A percentile compares a stretch with the other conserved stretches of the same genome.
These are phyloP conservation scores for Wiebesia pumilae DNA, from an alignment of 1,140 invertebrate species.

Conservation along the genomic window DNA sequence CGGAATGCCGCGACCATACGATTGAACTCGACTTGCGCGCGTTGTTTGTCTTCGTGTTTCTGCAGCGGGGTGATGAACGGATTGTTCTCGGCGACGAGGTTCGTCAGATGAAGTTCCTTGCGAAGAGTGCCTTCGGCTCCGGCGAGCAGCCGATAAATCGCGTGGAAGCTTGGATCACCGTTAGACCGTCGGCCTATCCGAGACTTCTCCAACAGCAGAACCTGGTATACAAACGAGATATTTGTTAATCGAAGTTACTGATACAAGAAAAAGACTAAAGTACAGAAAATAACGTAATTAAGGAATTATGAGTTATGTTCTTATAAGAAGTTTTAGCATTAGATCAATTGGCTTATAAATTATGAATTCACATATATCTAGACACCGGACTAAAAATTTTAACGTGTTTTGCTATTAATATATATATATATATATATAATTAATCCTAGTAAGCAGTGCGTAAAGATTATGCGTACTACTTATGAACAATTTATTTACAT, in stretches of 20 bases:
- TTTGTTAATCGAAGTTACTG: background rate
- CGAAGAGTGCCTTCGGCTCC: conserved; percentile 85
- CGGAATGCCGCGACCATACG: conserved; percentile 86
- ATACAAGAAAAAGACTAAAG: too few species aligned
- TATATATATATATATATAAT: too few species aligned
- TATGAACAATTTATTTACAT: too few species aligned
- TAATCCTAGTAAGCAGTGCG: too few species aligned
- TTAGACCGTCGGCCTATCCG: conserved; percentile 81
- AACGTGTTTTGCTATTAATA: too few species aligned
- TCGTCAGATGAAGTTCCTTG: conserved; percentile 89
- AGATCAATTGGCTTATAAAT: too few species aligned
- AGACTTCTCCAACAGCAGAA: conserved; percentile 84
- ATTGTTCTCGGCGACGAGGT: conserved; percentile 82
- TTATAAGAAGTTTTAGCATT: too few species aligned
- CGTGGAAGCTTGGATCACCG: conserved; percentile 87
- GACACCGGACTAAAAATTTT: too few species aligned
- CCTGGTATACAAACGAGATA: conserved; percentile 69
- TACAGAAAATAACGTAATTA: too few species aligned
- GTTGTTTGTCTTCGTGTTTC: conserved; percentile 86
- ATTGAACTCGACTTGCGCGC: conserved; percentile 85
- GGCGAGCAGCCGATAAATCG: conserved; percentile 88
- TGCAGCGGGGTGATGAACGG: conserved; percentile 86
- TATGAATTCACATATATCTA: too few species aligned
- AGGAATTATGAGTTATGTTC: too few species aligned
- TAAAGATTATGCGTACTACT: too few species aligned